Evolutionary conservation across 2,113 vertebrate genomes (phyloP).

Genomic region (Condylura cristata): DNA sequence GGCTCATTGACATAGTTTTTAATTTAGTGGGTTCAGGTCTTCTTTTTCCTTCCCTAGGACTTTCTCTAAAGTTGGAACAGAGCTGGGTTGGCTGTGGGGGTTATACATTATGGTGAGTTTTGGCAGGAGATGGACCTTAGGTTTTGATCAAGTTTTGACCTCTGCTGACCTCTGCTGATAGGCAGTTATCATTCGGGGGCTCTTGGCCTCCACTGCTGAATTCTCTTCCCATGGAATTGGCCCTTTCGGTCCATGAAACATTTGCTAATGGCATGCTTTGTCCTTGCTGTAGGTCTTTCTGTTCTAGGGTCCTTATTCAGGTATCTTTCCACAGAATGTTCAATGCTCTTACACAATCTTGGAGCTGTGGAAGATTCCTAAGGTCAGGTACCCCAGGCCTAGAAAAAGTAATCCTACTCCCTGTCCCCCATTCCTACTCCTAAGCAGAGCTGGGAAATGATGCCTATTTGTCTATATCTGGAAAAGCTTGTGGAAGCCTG

Average conservation of each 20-base stretch:
- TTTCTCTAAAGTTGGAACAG: not conserved
- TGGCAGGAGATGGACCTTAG: not conserved
- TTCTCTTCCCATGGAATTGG: not conserved
- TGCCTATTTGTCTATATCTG: no score
- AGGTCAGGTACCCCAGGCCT: not conserved
- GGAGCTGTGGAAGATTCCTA: not conserved
- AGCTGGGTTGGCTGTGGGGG: accelerated
- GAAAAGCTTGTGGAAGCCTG: no score
- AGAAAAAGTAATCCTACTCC: not conserved
- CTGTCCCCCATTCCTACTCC: not conserved
- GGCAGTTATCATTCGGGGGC: not conserved
- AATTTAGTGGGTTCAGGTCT: not conserved
- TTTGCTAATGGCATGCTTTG: not conserved
- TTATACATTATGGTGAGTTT: no score
- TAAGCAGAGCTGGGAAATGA: not conserved
- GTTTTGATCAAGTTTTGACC: not conserved
- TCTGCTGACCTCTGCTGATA: slow-evolving; percentile 42
- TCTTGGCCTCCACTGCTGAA: not conserved
- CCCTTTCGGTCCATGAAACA: not conserved
- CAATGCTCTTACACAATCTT: not conserved
- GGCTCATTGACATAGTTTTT: not conserved
- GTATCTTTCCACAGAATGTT: no score
- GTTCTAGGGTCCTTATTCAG: not conserved
- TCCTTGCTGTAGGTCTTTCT: not conserved
- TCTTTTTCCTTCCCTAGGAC: not conserved